Evolutionary conservation across 92 coral and sea anemone genomes (phyloP), one percentile per base, ranked within the genome.

Genomic region (Paramuricea clavata): DNA sequence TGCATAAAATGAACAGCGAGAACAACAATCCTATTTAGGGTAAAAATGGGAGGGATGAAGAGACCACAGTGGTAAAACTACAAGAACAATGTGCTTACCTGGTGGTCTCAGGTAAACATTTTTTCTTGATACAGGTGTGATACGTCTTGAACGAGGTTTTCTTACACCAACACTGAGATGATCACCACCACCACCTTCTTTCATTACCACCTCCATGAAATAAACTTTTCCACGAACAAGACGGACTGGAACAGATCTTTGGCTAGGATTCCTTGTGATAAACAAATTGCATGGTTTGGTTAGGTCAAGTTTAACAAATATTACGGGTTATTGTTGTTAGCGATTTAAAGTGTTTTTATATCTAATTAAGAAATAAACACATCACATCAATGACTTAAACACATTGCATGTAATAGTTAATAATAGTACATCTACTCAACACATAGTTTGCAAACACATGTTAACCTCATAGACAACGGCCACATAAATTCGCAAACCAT

Each of bases 101-200:
- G 62, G 62, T 54, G 62, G 62, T 54, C 62, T 54, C 27, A 19
- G 26, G 19, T 54, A 54, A 54, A 54, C 21, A 54, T 54, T 54
- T 5, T 21, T 19, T 54, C 62, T 54, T 54, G 62, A 21, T 2
- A 54, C 26, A 21, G 62, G 25, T 54, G 5, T 21, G 27, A 54
- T 54, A 19, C 62, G 62, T 54, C 62, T 54, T 54, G 62, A 54
- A 17, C 62, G 62, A 21, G 62, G 62, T 21, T 10, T 13, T 21
- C 17, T 54, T 0, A 54, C 62, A 54, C 62, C 62, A 54, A 54
- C 62, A 54, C 62, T 54, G 27, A 54, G 25, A 54, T 54, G 62
- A 54, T 54, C 62, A 6, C 62, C 62, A 54, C 62, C 62, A 54
- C 62, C 62, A 54, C 62, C 62, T 54, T 54, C 62, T 54, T 54